Evolutionary conservation across 2,797 vertebrate genomes (phyloP), one percentile per base, ranked within the genome.

Genomic region (Sebastes baramenuke): DNA sequence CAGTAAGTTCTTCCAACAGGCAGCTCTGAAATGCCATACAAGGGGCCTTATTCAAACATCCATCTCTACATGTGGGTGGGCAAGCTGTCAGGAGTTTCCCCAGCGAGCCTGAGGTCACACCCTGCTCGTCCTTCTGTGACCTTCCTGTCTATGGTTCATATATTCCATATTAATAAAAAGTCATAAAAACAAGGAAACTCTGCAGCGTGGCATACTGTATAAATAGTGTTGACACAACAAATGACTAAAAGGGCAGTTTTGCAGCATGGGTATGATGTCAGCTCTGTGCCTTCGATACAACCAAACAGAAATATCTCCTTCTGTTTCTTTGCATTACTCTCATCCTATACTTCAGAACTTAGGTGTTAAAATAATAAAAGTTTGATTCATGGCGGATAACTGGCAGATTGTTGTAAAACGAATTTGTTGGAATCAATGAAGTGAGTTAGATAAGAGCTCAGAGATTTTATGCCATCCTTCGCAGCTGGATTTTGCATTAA

Each of bases 41-140:
- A 90, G 83, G 72, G 32, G 61, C 80, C 85, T 86, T 73, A 78
- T 90, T 90, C 88, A 92, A 90, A 85, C 83, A 89, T 60, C 65
- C 78, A 79, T 76, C 84, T 42, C 49, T 65, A 56, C 74, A 67
- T 60, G 80, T 84, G 78, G 79, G 83, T 81, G 77, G 76, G 83
- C 80, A 77, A 59, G 62, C 34, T 5, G 30, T 85, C 82, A 82
- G 74, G 65, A 83, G 84, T 88, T 89, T 87, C 77, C 77, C 76
- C 66, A 36, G 38, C 8, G 8, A 64, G 84, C 55, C 58, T 13
- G 32, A 73, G 79, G 81, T 91, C 88, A 86, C 90, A 82, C 87
- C 85, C 88, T 75, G 78, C 84, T 60, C 60, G 55, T 87, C 67
- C 61, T 73, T 76, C 65, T 30, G 32, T 82, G 87, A 88, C 85